Percentiles rank a stretch among this genome's conserved stretches.
Conservation (phyloP, 2,888 invertebrate species). For the Chrysomela aeneicollis region DNA sequence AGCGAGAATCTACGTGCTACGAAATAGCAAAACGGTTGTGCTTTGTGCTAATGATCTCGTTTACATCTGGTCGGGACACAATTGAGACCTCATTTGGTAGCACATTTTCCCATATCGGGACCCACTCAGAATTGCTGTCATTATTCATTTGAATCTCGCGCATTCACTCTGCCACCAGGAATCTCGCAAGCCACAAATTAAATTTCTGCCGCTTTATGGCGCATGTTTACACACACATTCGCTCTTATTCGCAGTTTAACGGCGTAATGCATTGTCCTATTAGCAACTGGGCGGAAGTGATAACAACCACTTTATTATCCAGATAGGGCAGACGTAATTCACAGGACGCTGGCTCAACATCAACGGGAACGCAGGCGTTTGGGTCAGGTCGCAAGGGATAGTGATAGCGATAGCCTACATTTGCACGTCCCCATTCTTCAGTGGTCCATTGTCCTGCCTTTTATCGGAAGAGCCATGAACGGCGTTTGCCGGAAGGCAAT, state of each 20-base stretch:
- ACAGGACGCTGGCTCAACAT: conserved; percentile 42
- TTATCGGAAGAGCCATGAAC: background rate
- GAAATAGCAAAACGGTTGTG: too few species aligned
- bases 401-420: conserved; percentile 23
- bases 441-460: conserved; percentile 24
- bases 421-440: conserved; percentile 27
- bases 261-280: conserved; percentile 54
- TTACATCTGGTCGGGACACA: too few species aligned
- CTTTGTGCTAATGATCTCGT: too few species aligned
- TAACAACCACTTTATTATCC: conserved; percentile 55
- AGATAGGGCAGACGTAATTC: conserved; percentile 49
- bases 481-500: background rate
- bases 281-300: conserved; percentile 56
- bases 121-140: background rate
- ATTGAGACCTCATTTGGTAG: too few species aligned
- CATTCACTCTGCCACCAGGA: background rate
- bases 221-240: conserved; percentile 47
- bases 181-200: conserved; percentile 13
- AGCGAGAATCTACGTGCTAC: too few species aligned
- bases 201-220: conserved; percentile 28
- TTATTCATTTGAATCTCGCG: background rate
- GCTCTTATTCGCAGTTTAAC: conserved; percentile 47
- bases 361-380: conserved; percentile 33
- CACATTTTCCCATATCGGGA: background rate
- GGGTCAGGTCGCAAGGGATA: conserved; percentile 32